Evolutionary conservation across 2,797 vertebrate species (phyloP).

Genomic region (Synaphobranchus kaupii): DNA sequence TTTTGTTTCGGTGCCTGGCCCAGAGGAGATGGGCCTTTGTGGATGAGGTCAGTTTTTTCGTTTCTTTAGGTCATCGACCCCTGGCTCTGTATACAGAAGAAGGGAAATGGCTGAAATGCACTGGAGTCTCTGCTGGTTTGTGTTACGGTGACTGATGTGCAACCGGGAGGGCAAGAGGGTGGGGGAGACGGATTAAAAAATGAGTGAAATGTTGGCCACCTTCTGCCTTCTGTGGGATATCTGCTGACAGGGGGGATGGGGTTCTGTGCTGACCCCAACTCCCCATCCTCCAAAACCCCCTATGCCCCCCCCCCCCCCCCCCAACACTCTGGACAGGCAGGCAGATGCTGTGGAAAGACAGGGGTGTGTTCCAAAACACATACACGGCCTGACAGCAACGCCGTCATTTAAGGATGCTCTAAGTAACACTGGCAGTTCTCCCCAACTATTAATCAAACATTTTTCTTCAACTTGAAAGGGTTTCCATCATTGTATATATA

Average conservation of each 20-base stretch:
- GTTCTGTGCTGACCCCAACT: slow-evolving; percentile 56
- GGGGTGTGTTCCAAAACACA: slow-evolving; percentile 44
- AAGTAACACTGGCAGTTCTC: background rate
- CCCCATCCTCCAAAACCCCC: too few species aligned
- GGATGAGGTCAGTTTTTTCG: slow-evolving; percentile 32
- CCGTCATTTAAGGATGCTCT: background rate
- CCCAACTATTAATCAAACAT: background rate
- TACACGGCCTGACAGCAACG: background rate
- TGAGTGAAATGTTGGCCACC: slow-evolving; percentile 57
- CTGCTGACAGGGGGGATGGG: slow-evolving; percentile 66
- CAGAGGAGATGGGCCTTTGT: background rate
- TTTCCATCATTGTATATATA: background rate
- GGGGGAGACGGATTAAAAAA: slow-evolving; percentile 54
- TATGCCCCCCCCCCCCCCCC: background rate
- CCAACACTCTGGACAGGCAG: slow-evolving; percentile 54
- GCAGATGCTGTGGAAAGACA: slow-evolving; percentile 51
- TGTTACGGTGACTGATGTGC: slow-evolving; percentile 79
- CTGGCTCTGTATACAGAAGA: slow-evolving; percentile 61
- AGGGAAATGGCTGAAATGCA: slow-evolving; percentile 72
- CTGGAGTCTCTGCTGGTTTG: slow-evolving; percentile 67
- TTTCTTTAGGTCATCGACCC: slow-evolving; percentile 57
- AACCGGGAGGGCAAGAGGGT: slow-evolving; percentile 74
- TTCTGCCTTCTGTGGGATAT: slow-evolving; percentile 70
- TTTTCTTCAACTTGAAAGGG: background rate
- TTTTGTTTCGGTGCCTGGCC: background rate